Evolutionary conservation across 2,797 vertebrate genomes (phyloP).

Genomic region (Enteromius radiatus): DNA sequence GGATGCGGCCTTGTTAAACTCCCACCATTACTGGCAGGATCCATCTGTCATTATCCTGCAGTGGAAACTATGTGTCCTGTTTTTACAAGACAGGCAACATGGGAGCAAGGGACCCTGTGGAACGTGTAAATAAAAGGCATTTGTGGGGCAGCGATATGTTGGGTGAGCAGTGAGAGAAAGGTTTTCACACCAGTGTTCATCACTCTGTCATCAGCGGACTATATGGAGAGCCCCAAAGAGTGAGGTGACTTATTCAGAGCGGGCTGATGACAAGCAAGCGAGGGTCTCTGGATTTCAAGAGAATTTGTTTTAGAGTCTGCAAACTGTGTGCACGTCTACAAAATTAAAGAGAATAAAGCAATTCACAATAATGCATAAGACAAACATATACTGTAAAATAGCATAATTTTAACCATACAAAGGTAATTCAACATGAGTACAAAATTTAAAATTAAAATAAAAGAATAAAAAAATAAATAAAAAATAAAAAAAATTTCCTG

Average conservation of each 20-base stretch:
- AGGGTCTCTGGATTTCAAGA: constrained; percentile 28
- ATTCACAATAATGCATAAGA: background rate
- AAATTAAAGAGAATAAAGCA: background rate
- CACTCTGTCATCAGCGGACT: constrained; percentile 46
- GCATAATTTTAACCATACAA: background rate
- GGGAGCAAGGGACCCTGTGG: constrained; percentile 44
- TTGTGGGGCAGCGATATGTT: background rate
- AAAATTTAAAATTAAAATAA: too few species aligned
- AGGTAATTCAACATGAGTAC: background rate
- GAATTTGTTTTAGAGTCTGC: background rate
- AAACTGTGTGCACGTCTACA: background rate
- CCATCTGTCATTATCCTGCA: constrained; percentile 64
- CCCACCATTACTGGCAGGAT: constrained; percentile 48
- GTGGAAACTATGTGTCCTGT: constrained; percentile 68
- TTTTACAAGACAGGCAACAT: constrained; percentile 62
- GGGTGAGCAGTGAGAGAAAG: constrained; percentile 39
- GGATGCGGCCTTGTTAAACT: constrained; percentile 39
- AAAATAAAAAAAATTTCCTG: too few species aligned
- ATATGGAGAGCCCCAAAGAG: background rate
- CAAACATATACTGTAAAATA: background rate
- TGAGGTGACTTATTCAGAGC: constrained; percentile 18
- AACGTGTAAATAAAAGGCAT: constrained; percentile 37
- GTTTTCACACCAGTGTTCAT: constrained; percentile 53
- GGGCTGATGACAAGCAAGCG: constrained; percentile 15
- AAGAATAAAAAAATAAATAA: too few species aligned